These are phyloP conservation scores for Arvicanthis niloticus DNA, from an alignment of 2,113 vertebrate genomes.

Conservation along the genomic window DNA sequence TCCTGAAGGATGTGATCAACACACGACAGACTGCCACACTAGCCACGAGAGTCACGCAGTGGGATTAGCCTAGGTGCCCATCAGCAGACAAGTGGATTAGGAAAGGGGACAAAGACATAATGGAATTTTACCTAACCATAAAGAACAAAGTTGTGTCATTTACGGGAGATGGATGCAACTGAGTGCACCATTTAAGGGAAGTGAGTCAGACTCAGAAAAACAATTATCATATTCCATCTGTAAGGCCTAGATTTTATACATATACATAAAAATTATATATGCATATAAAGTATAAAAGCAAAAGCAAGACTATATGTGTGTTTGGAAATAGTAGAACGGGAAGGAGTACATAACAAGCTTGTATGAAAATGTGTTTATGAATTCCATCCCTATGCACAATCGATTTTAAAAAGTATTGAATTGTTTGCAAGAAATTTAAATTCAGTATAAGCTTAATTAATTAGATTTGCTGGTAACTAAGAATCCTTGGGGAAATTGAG, in stretches of 20 bases:
- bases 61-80: background rate
- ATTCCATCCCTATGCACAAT: background rate
- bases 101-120: background rate
- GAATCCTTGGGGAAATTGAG: slow-evolving; percentile 57
- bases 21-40: background rate
- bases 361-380: background rate
- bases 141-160: background rate
- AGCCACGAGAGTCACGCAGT: background rate
- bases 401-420: slow-evolving; percentile 13
- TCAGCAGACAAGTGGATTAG: background rate
- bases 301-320: background rate
- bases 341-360: background rate
- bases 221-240: background rate
- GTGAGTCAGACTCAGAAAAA: background rate
- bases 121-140: background rate
- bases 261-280: background rate
- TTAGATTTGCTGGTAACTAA: slow-evolving; percentile 66
- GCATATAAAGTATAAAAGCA: background rate
- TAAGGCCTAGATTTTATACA: background rate
- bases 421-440: slow-evolving; percentile 58
- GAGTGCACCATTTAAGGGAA: background rate
- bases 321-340: background rate
- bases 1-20: background rate
- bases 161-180: background rate
- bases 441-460: slow-evolving; percentile 58